Evolutionary conservation across 2,888 invertebrate genomes (phyloP), one percentile per base, ranked within the genome.

Genomic region (Brachyopa scutellaris): DNA sequence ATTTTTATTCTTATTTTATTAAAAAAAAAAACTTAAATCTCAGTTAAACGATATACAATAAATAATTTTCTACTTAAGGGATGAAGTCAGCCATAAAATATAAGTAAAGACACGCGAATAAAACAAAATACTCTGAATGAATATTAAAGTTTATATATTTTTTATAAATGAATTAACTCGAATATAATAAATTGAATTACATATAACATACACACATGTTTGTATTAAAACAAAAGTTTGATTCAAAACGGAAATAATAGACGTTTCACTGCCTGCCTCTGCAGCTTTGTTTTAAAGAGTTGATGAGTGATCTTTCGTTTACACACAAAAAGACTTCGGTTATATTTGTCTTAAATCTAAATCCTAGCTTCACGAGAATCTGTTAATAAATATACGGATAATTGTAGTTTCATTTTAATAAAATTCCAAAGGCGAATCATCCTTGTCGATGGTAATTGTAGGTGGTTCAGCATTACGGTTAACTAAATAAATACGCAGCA

Each of bases 401-500:
- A n/a, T n/a, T n/a, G n/a, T n/a, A n/a, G n/a, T n/a, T n/a, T n/a
- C n/a, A 17, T 33, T 23, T 79, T 47, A 85, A 76, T 85, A 86
- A 77, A 85, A 85, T 42, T 85, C 80, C 8, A 85, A 51, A 42
- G 83, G 79, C 3, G 80, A 74, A 62, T 84, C 84, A 29, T 76
- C 64, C 33, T 83, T 79, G 11, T 64, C 72, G 6, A 84, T 69
- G 21, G 84, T 84, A 11, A 86, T 83, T 6, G 85, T 85, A 4
- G 86, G 74, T 23, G 85, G 83, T 15, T 89, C 88, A 11, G 86
- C 85, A 80, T 88, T 88, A 51, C 86, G 87, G 1, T 87, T 86
- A 13, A 90, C 87, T 42, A 89, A 73, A 84, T 88, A 87, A 62
- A 88, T 86, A 51, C 91, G 86, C 2, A 87, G 76, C 13, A 87